phyloP scores from a whole-genome alignment of 1,140 invertebrate genomes.

The Calephelis nemesis region DNA sequence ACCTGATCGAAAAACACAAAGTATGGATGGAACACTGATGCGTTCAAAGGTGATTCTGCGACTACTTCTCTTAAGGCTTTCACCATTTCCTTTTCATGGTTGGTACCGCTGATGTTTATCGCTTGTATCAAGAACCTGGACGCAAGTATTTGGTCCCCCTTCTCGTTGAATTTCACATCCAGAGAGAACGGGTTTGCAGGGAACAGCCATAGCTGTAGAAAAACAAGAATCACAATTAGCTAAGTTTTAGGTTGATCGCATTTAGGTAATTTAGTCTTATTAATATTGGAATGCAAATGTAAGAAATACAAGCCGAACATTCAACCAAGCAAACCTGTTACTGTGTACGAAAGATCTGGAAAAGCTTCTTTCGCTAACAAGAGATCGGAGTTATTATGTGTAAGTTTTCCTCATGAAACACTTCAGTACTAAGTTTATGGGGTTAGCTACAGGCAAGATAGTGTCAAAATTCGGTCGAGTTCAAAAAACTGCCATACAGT shows the following conservation, averaged over 20 bases:
- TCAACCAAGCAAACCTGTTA: too few species aligned
- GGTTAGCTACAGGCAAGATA: too few species aligned
- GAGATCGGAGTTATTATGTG: too few species aligned
- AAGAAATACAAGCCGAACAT: too few species aligned
- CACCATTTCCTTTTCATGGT: constrained; percentile 95
- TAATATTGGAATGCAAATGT: too few species aligned
- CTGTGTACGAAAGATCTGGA: too few species aligned
- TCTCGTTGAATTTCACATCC: constrained; percentile 92
- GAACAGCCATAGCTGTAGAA: constrained; percentile 85
- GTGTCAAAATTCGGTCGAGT: too few species aligned
- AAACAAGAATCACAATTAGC: constrained; percentile 28
- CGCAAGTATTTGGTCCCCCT: constrained; percentile 86
- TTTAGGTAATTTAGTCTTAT: too few species aligned
- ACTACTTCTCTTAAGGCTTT: constrained; percentile 89
- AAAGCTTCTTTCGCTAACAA: too few species aligned
- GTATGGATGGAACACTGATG: constrained; percentile 95
- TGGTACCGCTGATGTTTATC: constrained; percentile 92
- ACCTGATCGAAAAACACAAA: constrained; percentile 97
- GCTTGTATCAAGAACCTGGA: constrained; percentile 94
- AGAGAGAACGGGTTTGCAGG: constrained; percentile 87
- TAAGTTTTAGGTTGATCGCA: constrained; percentile 9
- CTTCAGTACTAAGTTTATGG: too few species aligned
- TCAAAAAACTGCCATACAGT: too few species aligned
- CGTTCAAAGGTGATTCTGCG: constrained; percentile 87
- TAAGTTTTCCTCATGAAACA: too few species aligned